A percentile compares a stretch with the other conserved stretches of the same genome.
Conservation (phyloP, 2,797 vertebrate genomes). For the Aeoliscus strigatus region DNA sequence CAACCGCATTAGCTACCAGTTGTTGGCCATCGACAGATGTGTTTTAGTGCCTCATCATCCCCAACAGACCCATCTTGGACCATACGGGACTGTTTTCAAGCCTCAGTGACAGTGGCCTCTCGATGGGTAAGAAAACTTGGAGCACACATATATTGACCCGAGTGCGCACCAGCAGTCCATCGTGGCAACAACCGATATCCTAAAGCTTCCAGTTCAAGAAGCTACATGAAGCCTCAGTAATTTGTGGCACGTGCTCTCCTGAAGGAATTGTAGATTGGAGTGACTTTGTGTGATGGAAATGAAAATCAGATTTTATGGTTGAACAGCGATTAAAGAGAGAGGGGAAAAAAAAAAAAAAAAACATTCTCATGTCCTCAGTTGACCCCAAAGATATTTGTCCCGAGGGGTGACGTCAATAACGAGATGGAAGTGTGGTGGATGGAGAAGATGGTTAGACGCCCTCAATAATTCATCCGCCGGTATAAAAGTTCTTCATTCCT, state of each 20-base stretch:
- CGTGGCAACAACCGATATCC: conserved; percentile 30
- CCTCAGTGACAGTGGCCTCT: too few relatives aligned
- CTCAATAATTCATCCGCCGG: conserved; percentile 49
- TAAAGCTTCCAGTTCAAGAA: conserved; percentile 33
- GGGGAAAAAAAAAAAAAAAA: too few relatives aligned
- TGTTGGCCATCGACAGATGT: too few relatives aligned
- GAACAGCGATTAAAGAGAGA: too few relatives aligned
- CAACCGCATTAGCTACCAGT: too few relatives aligned
- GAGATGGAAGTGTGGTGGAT: conserved; percentile 4
- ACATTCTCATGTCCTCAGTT: conserved; percentile 1
- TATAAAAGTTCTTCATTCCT: conserved; percentile 44
- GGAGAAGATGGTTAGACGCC: conserved; percentile 20
- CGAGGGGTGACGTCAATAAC: conserved; percentile 6
- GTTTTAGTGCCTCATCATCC: too few relatives aligned
- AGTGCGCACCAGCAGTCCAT: conserved; percentile 3
- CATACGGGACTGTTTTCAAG: too few relatives aligned
- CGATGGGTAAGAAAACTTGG: too few relatives aligned
- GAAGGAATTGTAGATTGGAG: conserved; percentile 1
- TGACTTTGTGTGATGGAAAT: conserved; percentile 3
- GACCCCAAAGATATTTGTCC: conserved; percentile 3
- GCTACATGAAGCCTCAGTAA: conserved; percentile 26
- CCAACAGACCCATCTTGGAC: too few relatives aligned
- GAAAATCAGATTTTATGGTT: conserved; percentile 21
- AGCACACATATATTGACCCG: conserved; percentile 1
- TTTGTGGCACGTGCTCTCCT: too few relatives aligned